Evolutionary conservation across 2,888 invertebrate species (phyloP), one percentile per base, ranked within the genome.

Genomic region (Drosophila prolongata): DNA sequence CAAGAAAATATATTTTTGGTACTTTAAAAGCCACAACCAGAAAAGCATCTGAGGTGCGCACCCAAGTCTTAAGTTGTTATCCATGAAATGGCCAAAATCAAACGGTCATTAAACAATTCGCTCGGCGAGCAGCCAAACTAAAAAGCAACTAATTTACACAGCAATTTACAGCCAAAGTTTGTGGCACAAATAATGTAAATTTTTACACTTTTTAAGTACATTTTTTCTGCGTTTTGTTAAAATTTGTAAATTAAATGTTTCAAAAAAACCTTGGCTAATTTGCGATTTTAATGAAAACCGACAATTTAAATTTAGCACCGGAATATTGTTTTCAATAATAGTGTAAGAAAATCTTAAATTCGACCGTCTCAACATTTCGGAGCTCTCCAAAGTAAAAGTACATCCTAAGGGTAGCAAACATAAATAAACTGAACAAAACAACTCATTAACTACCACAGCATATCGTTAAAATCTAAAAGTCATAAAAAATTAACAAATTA

Each of bases 81-180:
- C 34, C 70, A 53, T 59, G 50, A 44, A 54, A 37, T 61, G 56
- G 59, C 14, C 16, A 60, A 47, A 64, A 53, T 53, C 53, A 73
- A 85, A 47, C 27, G 57, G 52, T 30, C 71, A 52, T 62, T 54
- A 59, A 58, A 59, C 52, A 62, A 58, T 66, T 56, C 16, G 43
- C 54, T 38, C 35, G 30, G 37, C 47, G 44, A 58, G 46, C 77
- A 30, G 57, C 72, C 61, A 47, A 80, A 80, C 79, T 87, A 89
- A 84, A 87, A 79, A 79, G 57, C 72, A 72, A 81, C 82, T 77
- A 85, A 85, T 89, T 82, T 89, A 62, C 47, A 46, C 27, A 27
- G 50, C 58, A 76, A 77, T 79, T 78, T 67, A 74, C 71, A 47
- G 35, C 34, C 55, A 65, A 81, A 82, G 42, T 64, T 77, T 57